Conservation (phyloP, 2,888 invertebrate genomes). For the Ormyrus pomaceus region DNA sequence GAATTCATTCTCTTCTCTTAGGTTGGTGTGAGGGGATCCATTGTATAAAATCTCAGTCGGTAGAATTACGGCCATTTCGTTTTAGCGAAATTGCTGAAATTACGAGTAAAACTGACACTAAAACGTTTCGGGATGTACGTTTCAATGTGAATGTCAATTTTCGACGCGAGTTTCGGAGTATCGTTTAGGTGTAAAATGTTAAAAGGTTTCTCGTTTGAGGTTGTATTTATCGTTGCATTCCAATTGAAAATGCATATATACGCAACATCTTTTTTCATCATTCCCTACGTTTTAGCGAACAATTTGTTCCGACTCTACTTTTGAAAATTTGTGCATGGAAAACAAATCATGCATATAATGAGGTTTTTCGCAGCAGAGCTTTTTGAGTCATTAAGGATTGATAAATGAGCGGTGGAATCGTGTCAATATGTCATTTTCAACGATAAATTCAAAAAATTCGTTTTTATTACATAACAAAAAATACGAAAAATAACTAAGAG, state of each 20-base stretch:
- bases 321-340: not conserved
- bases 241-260: no score
- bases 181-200: slow-evolving; percentile 23
- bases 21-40: not conserved
- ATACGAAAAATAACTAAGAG: no score
- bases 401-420: no score
- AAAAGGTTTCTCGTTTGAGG: not conserved
- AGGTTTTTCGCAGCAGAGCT: no score
- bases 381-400: no score
- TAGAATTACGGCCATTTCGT: slow-evolving; percentile 6
- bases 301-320: no score
- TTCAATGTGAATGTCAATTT: slow-evolving; percentile 31
- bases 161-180: not conserved
- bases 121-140: slow-evolving; percentile 13
- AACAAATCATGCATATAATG: not conserved
- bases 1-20: not conserved
- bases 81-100: slow-evolving; percentile 21
- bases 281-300: no score
- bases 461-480: no score
- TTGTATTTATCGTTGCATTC: not conserved
- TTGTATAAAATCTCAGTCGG: slow-evolving; percentile 5
- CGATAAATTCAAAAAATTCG: no score
- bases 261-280: no score
- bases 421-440: no score
- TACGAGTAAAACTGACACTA: slow-evolving; percentile 20